Evolutionary conservation across 2,888 invertebrate genomes (phyloP), one percentile per base, ranked within the genome.

Genomic region (Erebia ligea): DNA sequence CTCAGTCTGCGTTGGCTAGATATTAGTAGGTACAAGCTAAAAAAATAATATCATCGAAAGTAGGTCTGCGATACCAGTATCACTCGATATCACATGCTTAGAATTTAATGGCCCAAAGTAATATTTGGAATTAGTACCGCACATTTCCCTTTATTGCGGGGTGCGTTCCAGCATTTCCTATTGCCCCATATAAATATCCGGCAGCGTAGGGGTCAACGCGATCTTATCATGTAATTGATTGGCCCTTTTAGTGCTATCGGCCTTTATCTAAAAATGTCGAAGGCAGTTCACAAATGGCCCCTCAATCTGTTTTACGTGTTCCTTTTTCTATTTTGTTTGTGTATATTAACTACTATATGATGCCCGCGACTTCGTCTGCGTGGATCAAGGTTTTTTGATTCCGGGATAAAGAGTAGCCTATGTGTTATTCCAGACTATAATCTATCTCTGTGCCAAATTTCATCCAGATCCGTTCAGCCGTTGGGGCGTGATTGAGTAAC

Each of bases 221-320:
- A 86, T 85, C 77, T 79, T 86, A 87, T 87, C 87, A 75, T 70
- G 75, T 87, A 86, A 87, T 88, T 87, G 86, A 87, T 87, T 86
- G 83, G 81, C 79, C 82, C 85, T 85, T 85, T 86, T 84, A 84
- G 79, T 76, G 77, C 73, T 86, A 86, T 87, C 86, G 78, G 67
- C 78, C 78, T 71, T 81, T 79, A 85, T 86, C 84, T 80, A 77
- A 78, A 80, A 82, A 84, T 78, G 80, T 79, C 75, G 71, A 73
- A 76, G 73, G 76, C 73, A 77, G 78, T 77, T 75, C 77, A 68
- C 71, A 69, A 77, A 75, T 73, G 70, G 67, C 73, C 70, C 57
- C 58, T 61, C 68, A 68, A 77, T 75, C 73, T 66, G 68, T 50
- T 68, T 62, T 63, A 67, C 63, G 68, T 62, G 52, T 66, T 56